Percentiles rank a stretch among this genome's conserved stretches.
phyloP scores from a whole-genome alignment of 30 jellyfish, hydroid and myxozoan species.

The Catostylus mosaicus region DNA sequence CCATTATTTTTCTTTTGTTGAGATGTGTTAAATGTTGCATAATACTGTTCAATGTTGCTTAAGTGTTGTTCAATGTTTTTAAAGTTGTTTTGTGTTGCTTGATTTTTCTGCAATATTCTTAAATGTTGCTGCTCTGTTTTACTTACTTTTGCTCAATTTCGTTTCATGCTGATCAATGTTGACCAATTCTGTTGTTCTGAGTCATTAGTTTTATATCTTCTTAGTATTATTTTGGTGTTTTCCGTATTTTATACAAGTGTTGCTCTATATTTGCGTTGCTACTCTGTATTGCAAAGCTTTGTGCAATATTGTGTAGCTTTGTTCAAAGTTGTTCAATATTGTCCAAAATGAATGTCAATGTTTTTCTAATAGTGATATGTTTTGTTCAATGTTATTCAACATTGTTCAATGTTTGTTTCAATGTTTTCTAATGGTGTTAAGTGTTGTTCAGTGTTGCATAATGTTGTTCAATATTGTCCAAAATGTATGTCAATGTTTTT shows the following conservation, averaged over 20 bases:
- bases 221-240: no score
- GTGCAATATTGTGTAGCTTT: background rate
- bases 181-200: background rate
- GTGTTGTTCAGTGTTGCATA: background rate
- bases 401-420: background rate
- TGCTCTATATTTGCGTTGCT: no score
- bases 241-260: no score
- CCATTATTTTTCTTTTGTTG: background rate
- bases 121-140: no score
- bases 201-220: no score
- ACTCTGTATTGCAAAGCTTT: no score
- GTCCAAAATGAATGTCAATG: no score
- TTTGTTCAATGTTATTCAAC: background rate
- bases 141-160: no score
- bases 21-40: background rate
- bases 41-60: background rate
- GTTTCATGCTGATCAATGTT: background rate
- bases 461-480: background rate
- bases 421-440: background rate
- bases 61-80: background rate
- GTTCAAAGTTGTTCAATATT: background rate
- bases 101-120: no score
- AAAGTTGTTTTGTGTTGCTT: no score
- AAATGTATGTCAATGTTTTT: no score
- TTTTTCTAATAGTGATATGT: background rate